Percentiles rank a stretch among this genome's conserved stretches.
Evolutionary conservation across 2,797 vertebrate genomes (phyloP).

Genomic region (Capromys pilorides): DNA sequence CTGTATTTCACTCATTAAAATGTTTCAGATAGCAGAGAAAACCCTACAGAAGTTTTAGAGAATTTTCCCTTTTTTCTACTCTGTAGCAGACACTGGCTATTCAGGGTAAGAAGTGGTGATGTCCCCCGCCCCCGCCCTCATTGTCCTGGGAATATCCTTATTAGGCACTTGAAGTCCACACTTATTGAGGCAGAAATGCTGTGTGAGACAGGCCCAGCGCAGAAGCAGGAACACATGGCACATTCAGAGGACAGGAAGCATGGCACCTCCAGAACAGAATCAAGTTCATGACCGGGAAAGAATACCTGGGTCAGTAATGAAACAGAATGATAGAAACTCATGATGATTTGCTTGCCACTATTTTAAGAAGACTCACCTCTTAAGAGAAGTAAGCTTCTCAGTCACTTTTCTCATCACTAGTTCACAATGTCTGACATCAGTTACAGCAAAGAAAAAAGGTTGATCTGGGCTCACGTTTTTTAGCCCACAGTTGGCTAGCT

Average conservation of each 20-base stretch:
- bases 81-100: neutral
- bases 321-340: neutral
- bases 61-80: neutral
- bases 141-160: no score
- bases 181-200: neutral
- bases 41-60: neutral
- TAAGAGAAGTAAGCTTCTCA: neutral
- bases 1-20: neutral
- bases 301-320: fast-evolving
- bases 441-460: neutral
- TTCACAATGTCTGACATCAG: neutral
- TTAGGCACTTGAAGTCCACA: neutral
- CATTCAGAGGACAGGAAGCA: neutral
- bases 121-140: fast-evolving
- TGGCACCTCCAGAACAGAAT: no score
- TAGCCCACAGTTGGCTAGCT: neutral
- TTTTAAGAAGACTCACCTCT: neutral
- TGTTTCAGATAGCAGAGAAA: neutral
- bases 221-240: neutral
- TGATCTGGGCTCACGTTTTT: neutral
- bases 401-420: neutral
- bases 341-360: fast-evolving
- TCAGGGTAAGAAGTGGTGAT: no score
- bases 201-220: neutral
- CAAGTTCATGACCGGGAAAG: no score